These are phyloP conservation scores for Clanis bilineata DNA, from an alignment of 2,888 invertebrate species.

Conservation along the genomic window DNA sequence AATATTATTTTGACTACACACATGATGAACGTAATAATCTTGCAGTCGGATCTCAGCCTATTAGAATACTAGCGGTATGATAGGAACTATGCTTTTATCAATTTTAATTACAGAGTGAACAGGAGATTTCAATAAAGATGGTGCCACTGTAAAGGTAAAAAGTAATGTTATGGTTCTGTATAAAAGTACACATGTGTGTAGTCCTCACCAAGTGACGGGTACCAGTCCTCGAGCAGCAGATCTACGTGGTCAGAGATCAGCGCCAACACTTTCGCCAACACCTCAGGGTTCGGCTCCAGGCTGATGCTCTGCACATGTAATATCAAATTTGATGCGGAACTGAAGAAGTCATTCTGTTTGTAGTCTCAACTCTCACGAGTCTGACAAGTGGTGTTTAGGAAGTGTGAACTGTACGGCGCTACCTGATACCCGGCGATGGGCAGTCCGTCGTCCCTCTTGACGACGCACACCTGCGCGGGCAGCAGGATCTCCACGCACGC, in stretches of 20 bases:
- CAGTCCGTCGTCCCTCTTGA: slow-evolving; percentile 65
- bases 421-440: slow-evolving; percentile 80
- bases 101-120: no score
- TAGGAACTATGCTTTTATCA: no score
- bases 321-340: background rate
- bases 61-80: no score
- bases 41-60: no score
- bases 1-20: no score
- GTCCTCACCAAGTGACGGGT: slow-evolving; percentile 90
- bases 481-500: slow-evolving; percentile 93
- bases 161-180: no score
- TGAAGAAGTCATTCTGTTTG: background rate
- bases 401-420: background rate
- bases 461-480: slow-evolving; percentile 83
- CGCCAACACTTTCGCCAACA: slow-evolving; percentile 91
- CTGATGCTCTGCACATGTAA: slow-evolving; percentile 80
- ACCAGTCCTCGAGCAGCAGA: slow-evolving; percentile 98
- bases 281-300: slow-evolving; percentile 90
- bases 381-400: no score
- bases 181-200: background rate
- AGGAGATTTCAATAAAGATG: no score
- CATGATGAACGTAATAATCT: no score
- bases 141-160: no score
- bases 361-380: no score
- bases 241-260: slow-evolving; percentile 97